Percentiles rank a stretch among this genome's conserved stretches.
These are phyloP conservation scores for Todiramphus chloris DNA, from an alignment of 2,113 vertebrate species.

Conservation along the genomic window DNA sequence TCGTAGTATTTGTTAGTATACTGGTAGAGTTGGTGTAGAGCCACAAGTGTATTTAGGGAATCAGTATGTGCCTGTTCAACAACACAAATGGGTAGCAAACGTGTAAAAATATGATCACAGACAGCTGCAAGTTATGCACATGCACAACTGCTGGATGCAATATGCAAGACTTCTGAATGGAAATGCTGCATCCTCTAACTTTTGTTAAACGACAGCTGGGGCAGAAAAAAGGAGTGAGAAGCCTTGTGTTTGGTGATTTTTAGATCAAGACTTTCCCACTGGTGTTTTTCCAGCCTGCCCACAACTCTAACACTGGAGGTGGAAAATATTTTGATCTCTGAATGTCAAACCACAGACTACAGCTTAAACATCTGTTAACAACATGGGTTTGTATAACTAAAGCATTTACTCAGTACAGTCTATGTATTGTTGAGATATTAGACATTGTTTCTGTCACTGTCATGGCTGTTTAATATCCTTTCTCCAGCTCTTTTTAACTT, in stretches of 20 bases:
- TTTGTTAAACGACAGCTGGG: neutral
- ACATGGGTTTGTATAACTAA: neutral
- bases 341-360: neutral
- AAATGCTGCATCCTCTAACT: neutral
- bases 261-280: neutral
- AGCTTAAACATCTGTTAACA: constrained; percentile 4
- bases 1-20: constrained; percentile 99
- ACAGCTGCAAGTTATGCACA: neutral
- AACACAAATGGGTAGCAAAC: constrained; percentile 32
- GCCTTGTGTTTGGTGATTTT: neutral
- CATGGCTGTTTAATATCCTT: neutral
- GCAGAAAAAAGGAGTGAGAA: neutral
- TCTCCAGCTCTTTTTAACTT: neutral
- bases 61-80: constrained; percentile 90
- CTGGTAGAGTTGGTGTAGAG: constrained; percentile 96
- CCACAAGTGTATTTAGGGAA: constrained; percentile 94
- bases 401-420: neutral
- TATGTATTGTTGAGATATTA: neutral
- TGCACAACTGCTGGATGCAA: neutral
- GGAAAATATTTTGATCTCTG: neutral
- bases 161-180: neutral
- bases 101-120: neutral
- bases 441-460: neutral
- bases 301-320: neutral
- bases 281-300: neutral